Conservation (phyloP, 2,888 invertebrate species). For the Sphaeridia pumilis region DNA sequence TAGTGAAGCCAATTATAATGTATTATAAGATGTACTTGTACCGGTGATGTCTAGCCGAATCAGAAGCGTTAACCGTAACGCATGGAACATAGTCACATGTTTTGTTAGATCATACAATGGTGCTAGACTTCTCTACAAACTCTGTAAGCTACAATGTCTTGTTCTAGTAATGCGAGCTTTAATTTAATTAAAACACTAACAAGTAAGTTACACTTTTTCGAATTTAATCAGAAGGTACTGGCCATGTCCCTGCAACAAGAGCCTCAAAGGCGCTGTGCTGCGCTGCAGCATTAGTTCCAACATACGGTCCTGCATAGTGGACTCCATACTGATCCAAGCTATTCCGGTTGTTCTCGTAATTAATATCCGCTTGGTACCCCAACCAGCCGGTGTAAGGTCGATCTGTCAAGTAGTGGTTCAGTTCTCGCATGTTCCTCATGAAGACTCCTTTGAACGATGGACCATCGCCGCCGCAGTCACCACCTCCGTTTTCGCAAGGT, state of each 20-base stretch:
- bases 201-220: no score
- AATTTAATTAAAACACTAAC: no score
- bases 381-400: constrained; percentile 19
- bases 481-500: constrained; percentile 18
- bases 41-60: no score
- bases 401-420: constrained; percentile 17
- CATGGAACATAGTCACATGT: no score
- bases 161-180: no score
- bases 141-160: no score
- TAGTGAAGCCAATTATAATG: no score
- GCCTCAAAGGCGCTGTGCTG: constrained; percentile 26
- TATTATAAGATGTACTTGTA: no score
- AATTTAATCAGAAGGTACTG: no score
- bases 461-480: constrained; percentile 16
- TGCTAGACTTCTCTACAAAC: no score
- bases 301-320: constrained; percentile 23
- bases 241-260: constrained; percentile 1
- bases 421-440: constrained; percentile 24
- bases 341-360: constrained; percentile 22
- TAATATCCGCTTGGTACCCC: constrained; percentile 16
- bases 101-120: no score
- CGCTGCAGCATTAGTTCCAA: constrained; percentile 18
- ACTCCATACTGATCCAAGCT: constrained; percentile 25
- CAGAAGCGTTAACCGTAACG: no score
- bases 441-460: constrained; percentile 29